Evolutionary conservation across 2,797 vertebrate genomes (phyloP), one percentile per base, ranked within the genome.

Genomic region (Sardinella longiceps): DNA sequence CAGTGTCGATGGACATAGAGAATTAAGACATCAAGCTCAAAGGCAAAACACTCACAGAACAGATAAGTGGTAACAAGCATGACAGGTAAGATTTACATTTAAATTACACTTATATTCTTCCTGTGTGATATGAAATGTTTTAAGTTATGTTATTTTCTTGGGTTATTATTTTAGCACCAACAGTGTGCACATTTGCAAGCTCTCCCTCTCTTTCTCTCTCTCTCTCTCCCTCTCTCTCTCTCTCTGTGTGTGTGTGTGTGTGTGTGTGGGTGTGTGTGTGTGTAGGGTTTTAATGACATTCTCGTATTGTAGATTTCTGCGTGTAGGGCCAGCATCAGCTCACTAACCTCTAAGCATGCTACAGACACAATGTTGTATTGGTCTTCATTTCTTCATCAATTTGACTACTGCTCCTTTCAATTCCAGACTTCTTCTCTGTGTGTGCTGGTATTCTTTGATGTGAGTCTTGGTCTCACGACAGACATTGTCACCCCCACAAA

Each of bases 391-490:
- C 20, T 33, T 74, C 66, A 5, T 30, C 33, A 74, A 37, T 37
- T 77, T 77, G 37, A 77, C 70, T 77, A 37, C 70, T 43, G 37
- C 39, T 39, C 70, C 70, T 77, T 77, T 43, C 18, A 43, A 77
- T 77, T 43, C 25, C 70, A 77, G 70, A 23, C 37, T 20, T 39
- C 33, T 43, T 74, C 23, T 7, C 7, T 74, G 66, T 70, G 66
- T 70, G 66, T 70, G 33, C 66, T 43, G 70, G 70, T 18, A 77
- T 77, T 37, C 33, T 43, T 77, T 43, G 20, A 77, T 77, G 70
- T 33, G 18, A 77, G 70, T 23, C 70, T 77, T 77, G 70, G 37
- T 77, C 37, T 43, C 50, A 81, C 28, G 25, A 53, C 80, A 81
- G 46, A 81, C 50, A 28, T 51, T 81, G 50, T 81, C 46, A 81